Base-by-base conservation (phyloP, 2,113 vertebrate species). In the Limanda limanda region DNA sequence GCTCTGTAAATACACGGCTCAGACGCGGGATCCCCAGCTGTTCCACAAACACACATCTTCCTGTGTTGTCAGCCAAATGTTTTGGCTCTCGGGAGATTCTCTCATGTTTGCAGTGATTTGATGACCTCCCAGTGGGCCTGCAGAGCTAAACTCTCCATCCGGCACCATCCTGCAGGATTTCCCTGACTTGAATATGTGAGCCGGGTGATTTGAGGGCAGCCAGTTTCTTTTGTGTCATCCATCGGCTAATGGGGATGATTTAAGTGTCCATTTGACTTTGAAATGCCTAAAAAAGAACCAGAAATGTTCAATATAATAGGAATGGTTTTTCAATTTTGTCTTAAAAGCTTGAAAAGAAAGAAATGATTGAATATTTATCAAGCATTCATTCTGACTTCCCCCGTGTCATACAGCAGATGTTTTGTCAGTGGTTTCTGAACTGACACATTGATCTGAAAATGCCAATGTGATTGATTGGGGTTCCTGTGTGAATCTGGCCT, bases 61-160 rank as follows among this genome's bases (percentile, higher is more conserved):
- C 14, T 78, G 62, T 8, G 11, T 57, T 51, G 59, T 71, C 21
- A 40, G 71, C 82, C 65, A 80, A 68, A 66, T 70, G 51, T 82
- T 81, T 79, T 82, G 84, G 83, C 72, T 87, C 37, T 58, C 68
- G 78, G 79, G 86, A 76, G 71, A 75, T 76, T 37, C 52, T 67
- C 17, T 7, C 1, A 2, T 82, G 71, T 90, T 87, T 67, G 24
- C 56, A 55, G 27, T 47, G 52, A 83, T 75, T 83, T 78, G 35
- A 61, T 75, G 51, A 82, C 68, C 76, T 84, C 55, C 51, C 31
- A 35, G 17, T 76, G 35, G 54, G 67, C 63, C 25, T 60, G 54
- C 56, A 45, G 45, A 66, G 64, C 62, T 69, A 35, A 63, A 8
- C 9, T 5, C 55, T 42, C 25, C 24, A 59, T 17, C 45, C 12